Evolutionary conservation across 2,888 invertebrate genomes (phyloP).

Genomic region (Lithodes maja): DNA sequence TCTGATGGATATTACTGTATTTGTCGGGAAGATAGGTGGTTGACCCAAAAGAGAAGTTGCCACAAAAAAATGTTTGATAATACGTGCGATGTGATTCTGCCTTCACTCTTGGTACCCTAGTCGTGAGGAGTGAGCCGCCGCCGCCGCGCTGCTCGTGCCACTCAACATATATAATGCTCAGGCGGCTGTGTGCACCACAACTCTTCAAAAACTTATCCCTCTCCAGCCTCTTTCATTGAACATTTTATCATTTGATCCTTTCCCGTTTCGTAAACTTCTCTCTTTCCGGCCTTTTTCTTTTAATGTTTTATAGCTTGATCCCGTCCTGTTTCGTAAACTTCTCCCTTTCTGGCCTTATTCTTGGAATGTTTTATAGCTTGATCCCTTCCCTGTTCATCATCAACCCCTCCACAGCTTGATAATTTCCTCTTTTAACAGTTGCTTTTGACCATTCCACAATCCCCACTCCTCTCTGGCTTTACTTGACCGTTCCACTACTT

Average conservation of each 20-base stretch:
- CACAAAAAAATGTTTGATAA: too few species aligned
- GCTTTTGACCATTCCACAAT: too few species aligned
- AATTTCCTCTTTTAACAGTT: too few species aligned
- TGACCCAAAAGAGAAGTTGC: too few species aligned
- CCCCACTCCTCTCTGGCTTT: too few species aligned
- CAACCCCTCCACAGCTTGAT: too few species aligned
- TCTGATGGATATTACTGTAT: too few species aligned
- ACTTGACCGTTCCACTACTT: neutral
- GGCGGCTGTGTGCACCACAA: conserved; percentile 60
- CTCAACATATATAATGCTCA: conserved; percentile 63
- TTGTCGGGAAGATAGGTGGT: too few species aligned
- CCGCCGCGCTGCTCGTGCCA: conserved; percentile 59
- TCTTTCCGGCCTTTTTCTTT: too few species aligned
- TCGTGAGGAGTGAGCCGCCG: conserved; percentile 62
- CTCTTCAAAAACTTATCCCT: neutral
- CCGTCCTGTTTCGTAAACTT: neutral
- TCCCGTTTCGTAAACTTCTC: too few species aligned
- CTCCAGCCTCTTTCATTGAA: neutral
- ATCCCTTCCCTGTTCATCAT: neutral
- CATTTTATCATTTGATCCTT: neutral
- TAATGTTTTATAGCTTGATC: neutral
- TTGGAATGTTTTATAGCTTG: neutral
- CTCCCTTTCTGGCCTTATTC: neutral
- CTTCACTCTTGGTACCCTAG: conserved; percentile 61
- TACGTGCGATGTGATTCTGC: neutral